Evolutionary conservation across 1,140 invertebrate genomes (phyloP), one percentile per base, ranked within the genome.

Genomic region (Dolichoris vasculosae): DNA sequence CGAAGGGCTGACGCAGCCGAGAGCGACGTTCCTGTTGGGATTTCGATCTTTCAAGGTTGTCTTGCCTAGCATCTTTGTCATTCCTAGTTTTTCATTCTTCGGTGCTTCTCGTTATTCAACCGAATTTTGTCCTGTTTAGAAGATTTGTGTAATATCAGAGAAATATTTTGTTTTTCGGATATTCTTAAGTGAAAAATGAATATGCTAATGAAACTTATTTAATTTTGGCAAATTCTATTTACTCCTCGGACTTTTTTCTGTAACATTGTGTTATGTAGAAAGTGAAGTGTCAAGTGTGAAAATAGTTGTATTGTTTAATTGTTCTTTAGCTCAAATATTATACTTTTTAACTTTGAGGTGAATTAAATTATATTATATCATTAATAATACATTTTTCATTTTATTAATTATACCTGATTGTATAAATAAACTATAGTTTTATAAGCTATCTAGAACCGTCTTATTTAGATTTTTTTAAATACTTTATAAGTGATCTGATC

Each of bases 1-100:
- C 69, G 38, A 73, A 73, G 69, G 69, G 69, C 40, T 43, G 38
- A 43, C 38, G 69, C 38, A 73, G 69, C 69, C 26, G 13, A 73
- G 6, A 43, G 20, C 30, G 38, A 69, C 67, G 67, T 26, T 73
- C 69, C 69, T 32, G 40, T 43, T 17, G 1, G 69, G 38, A 40
- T 73, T n/a, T 73, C 11, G n/a, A 67, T 71, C 23, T 73, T 43
- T 73, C 69, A 40, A 73, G 40, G 67, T 35, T 38, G 13, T 73
- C 69, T 38, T 73, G 2, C 67, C 40, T 9, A 43, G 69, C 43
- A 13, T 20, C 23, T 4, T 23, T 13, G 38, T n/a, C 40, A 40
- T 23, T 71, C 2, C 38, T 59, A 26, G 20, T 3, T 59, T 13
- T 59, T 59, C 55, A 59, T 9, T 51, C 15, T 17, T 51, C 48